Evolutionary conservation across 2,113 vertebrate genomes (phyloP).

Genomic region (Lethenteron reissneri): DNA sequence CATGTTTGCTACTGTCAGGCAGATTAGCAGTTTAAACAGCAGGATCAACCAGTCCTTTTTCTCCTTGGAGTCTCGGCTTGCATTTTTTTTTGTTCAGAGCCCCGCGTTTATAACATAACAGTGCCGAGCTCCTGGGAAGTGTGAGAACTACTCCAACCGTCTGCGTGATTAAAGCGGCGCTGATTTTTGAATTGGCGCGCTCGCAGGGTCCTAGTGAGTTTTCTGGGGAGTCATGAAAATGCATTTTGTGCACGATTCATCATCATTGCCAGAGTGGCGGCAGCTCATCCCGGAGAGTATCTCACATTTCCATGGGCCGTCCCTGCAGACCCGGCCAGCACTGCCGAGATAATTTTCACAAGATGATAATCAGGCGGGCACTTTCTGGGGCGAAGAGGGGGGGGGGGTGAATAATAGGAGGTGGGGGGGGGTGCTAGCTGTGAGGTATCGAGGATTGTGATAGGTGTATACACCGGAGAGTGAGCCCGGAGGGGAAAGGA

Average conservation of each 20-base stretch:
- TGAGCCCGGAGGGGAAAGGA: slow-evolving; percentile 4
- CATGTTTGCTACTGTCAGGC: too few relatives aligned
- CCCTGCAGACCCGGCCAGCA: slow-evolving; percentile 4
- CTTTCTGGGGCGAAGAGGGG: background rate
- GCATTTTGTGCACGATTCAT: background rate
- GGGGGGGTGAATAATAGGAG: too few relatives aligned
- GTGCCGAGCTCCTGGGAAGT: slow-evolving; percentile 2
- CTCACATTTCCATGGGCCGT: slow-evolving; percentile 4
- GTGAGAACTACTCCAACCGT: background rate
- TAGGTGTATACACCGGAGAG: slow-evolving; percentile 6
- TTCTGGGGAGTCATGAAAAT: slow-evolving; percentile 2
- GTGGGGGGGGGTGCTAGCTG: background rate
- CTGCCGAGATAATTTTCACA: slow-evolving; percentile 5
- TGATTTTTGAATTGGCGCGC: slow-evolving; percentile 6
- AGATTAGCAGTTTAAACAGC: too few relatives aligned
- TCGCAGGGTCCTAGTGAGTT: background rate
- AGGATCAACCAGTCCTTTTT: too few relatives aligned
- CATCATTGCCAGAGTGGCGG: slow-evolving; percentile 2
- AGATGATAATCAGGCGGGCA: slow-evolving; percentile 6
- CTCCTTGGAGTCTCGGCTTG: too few relatives aligned
- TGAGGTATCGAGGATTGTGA: slow-evolving; percentile 4
- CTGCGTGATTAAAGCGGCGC: slow-evolving; percentile 3
- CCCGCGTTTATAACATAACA: background rate
- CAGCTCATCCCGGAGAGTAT: background rate
- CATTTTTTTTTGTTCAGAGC: too few relatives aligned